Evolutionary conservation across 1,140 invertebrate genomes (phyloP), one percentile per base, ranked within the genome.

Genomic region (Galendromus occidentalis): DNA sequence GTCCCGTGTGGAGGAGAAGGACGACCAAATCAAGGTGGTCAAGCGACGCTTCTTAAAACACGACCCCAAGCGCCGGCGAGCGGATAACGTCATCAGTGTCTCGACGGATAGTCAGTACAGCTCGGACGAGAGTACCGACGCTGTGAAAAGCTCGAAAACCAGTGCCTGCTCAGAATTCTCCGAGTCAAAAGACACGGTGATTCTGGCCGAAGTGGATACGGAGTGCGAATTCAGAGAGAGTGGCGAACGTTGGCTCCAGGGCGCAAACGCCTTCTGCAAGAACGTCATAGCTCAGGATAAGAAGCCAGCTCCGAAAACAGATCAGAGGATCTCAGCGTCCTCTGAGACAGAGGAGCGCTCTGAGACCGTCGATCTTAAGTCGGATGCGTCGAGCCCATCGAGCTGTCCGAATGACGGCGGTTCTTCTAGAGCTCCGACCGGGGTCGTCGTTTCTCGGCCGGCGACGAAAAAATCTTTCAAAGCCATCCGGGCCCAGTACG

Each of bases 381-480:
- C 33, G 4, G 33, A 39, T n/a, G n/a, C n/a, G 45, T 47, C 14
- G 45, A 47, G 45, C 45, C n/a, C 33, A 6, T 39, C 33, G 33
- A 39, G 4, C 4, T 39, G 33, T n/a, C 33, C 9, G 33, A 39
- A 9, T 9, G 9, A 39, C 33, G 33, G n/a, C n/a, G n/a, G n/a
- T n/a, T n/a, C 33, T 39, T 9, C 33, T 4, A 39, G 9, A 39
- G 33, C 33, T 39, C 9, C 33, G 33, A 6, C 33, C 9, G 33
- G 4, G 33, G 33, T 39, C 33, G 33, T 39, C 9, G 33, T 59
- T 14, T 25, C 33, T 17, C 51, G 51, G 17, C 33, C 51, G n/a
- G n/a, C n/a, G n/a, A n/a, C n/a, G 51, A 59, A 59, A 22, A 59
- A 59, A 9, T 59, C 51, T 17, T 59, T 59, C 51, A 59, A 59